Evolutionary conservation across 2,113 vertebrate genomes (phyloP).

Genomic region (Gavialis gangeticus): DNA sequence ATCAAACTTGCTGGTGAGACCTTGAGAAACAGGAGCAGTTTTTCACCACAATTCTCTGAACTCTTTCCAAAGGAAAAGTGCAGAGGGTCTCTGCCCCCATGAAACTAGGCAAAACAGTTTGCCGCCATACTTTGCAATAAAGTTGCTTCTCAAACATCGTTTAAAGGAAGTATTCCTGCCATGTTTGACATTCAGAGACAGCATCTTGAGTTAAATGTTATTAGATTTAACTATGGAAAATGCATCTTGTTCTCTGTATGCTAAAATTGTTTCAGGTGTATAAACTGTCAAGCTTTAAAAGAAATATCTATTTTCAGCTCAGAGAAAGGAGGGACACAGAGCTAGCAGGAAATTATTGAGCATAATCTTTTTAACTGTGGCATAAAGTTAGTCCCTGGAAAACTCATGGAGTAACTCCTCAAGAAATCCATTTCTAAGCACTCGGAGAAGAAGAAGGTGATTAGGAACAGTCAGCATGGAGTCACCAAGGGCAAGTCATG

Average conservation of each 20-base stretch:
- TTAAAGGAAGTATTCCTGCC: not conserved
- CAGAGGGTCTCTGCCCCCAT: not conserved
- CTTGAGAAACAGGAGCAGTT: not conserved
- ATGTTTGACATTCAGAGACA: not conserved
- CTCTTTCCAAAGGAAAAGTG: not conserved
- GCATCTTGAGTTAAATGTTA: not conserved
- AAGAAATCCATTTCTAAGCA: no score
- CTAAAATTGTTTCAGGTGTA: not conserved
- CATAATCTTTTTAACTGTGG: not conserved
- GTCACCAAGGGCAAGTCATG: no score
- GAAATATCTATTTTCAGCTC: no score
- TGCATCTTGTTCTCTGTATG: not conserved
- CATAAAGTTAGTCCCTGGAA: no score
- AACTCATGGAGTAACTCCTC: no score
- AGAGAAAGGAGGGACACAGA: not conserved
- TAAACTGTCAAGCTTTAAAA: not conserved
- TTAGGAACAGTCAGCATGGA: no score
- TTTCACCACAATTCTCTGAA: not conserved
- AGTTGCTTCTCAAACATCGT: not conserved
- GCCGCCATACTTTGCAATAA: not conserved
- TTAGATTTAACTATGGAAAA: not conserved
- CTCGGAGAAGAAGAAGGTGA: no score
- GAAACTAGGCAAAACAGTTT: not conserved
- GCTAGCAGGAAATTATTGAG: not conserved
- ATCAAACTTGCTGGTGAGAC: not conserved